Base-by-base conservation (phyloP, 2,888 invertebrate species). In the Chirona hameri region DNA sequence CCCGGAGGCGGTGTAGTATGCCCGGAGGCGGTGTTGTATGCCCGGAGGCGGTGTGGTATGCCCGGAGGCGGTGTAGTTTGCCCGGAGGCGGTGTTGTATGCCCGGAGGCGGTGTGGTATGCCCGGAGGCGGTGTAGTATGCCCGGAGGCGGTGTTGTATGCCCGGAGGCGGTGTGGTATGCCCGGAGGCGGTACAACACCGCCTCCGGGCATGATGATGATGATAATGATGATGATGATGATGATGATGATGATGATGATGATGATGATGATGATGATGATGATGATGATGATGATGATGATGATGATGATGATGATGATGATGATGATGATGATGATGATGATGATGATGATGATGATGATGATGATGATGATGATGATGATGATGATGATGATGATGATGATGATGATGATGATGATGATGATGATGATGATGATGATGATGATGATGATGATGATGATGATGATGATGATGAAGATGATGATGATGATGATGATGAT, bases 181-280 rank as follows among this genome's bases (percentile, higher is more conserved):
- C n/a, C n/a, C n/a, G n/a, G n/a, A n/a, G n/a, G n/a, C n/a, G n/a
- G n/a, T n/a, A n/a, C n/a, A 69, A 57, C 27, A 72, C 14, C n/a
- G 12, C 48, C 29, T 24, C 24, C 21, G 81, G 72, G 10, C 24
- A 81, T 69, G 24, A 10, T 81, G 60, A 57, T 81, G 48, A 81
- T 24, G 39, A 69, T 81, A 27, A 81, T 57, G n/a, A 48, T 55
- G 60, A 81, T 81, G 81, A 31, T 57, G 81, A 15, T 15, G 27
- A 69, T 81, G 81, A 81, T 57, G n/a, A 81, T 69, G 12, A 69
- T 79, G 81, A 57, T 48, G 57, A 81, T 72, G 27, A 81, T 57
- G 81, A 24, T 57, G 81, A 81, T 57, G 81, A 14, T n/a, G 57
- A 9, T 57, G 81, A 81, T 57, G 60, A 57, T 31, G 81, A 14